phyloP scores from a whole-genome alignment of 2,797 vertebrate species.

The Trematomus bernacchii region DNA sequence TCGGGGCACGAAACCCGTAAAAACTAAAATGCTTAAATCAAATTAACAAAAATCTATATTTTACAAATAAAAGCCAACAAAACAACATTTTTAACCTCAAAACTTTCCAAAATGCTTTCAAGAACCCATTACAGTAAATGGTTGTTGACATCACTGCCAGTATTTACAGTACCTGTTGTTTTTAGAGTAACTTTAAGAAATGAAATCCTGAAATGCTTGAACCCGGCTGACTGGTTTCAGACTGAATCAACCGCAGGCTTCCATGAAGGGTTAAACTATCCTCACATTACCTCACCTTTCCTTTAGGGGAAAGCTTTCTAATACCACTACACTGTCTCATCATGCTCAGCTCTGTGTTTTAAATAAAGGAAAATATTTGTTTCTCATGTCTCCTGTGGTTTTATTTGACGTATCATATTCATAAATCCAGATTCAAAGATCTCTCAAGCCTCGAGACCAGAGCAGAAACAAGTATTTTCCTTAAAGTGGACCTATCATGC shows the following conservation, averaged over 20 bases:
- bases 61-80: not conserved
- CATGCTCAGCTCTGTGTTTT: conserved; percentile 73
- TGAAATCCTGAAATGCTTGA: conserved; percentile 42
- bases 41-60: too few relatives aligned
- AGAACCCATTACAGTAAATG: not conserved
- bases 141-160: not conserved
- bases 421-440: conserved; percentile 21
- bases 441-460: conserved; percentile 30
- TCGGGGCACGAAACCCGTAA: too few relatives aligned
- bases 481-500: too few relatives aligned
- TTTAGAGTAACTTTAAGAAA: conserved; percentile 2
- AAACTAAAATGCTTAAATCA: too few relatives aligned
- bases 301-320: not conserved
- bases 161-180: not conserved
- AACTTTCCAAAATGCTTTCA: not conserved
- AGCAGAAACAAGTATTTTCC: conserved; percentile 89
- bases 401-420: conserved; percentile 52
- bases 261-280: conserved; percentile 7
- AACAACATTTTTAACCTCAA: not conserved
- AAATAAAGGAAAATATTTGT: conserved; percentile 99
- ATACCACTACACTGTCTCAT: conserved; percentile 27
- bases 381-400: conserved; percentile 88
- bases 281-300: conserved; percentile 37
- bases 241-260: conserved; percentile 1
- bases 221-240: conserved; percentile 3